phyloP scores from a whole-genome alignment of 2,113 vertebrate genomes.

The Sitta europaea region DNA sequence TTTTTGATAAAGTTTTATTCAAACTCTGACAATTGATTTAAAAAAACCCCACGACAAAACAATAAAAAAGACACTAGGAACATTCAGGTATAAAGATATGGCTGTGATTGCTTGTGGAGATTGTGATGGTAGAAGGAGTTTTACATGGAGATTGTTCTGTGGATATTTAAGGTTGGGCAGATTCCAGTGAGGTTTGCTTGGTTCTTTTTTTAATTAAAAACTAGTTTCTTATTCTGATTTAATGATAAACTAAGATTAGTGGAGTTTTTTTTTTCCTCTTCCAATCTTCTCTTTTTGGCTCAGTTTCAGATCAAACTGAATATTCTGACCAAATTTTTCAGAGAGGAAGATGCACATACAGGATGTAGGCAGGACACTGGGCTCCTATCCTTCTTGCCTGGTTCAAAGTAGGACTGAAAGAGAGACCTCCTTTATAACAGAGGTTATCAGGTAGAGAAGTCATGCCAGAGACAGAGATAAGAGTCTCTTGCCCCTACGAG shows the following conservation, averaged over 20 bases:
- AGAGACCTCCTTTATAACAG: neutral
- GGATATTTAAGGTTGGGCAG: neutral
- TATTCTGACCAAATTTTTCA: neutral
- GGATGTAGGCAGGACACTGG: neutral
- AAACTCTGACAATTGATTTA: neutral
- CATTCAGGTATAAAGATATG: neutral
- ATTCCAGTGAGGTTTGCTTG: neutral
- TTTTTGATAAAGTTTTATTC: neutral
- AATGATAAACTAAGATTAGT: neutral
- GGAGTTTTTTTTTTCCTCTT: neutral
- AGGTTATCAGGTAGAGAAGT: neutral
- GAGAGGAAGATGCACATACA: neutral
- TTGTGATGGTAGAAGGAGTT: neutral
- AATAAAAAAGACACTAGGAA: neutral
- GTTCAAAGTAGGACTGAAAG: neutral
- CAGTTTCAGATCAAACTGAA: neutral
- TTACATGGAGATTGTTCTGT: neutral
- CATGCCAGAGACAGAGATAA: neutral
- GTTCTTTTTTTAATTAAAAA: neutral
- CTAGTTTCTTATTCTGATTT: neutral
- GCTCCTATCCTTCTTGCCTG: neutral
- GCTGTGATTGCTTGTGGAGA: neutral
- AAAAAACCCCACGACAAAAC: no score
- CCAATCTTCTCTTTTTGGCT: neutral
- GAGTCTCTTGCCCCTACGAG: neutral